phyloP scores from a whole-genome alignment of 2,113 vertebrate species.

The Brachyhypopomus occidentalis region DNA sequence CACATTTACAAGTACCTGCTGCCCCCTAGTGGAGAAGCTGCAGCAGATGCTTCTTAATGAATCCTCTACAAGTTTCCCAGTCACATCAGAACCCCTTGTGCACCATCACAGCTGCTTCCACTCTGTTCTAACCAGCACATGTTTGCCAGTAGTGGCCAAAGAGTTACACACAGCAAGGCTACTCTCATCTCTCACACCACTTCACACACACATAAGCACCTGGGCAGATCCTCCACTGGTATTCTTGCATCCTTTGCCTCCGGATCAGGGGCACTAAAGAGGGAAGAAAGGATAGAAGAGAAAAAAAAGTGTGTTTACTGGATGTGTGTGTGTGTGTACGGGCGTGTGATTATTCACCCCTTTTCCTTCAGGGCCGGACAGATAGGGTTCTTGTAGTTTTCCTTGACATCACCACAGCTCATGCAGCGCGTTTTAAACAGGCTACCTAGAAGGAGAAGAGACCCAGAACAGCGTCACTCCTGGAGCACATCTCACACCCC shows the following conservation, averaged over 20 bases:
- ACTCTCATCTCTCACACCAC: neutral
- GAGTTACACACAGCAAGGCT: neutral
- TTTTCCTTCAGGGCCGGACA: conserved; percentile 87
- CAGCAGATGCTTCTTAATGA: neutral
- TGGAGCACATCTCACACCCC: no score
- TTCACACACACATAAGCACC: conserved; percentile 70
- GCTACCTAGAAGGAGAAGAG: conserved; percentile 78
- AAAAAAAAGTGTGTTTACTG: neutral
- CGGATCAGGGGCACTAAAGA: conserved; percentile 85
- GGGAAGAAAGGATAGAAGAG: conserved; percentile 19
- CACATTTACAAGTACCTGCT: conserved; percentile 18
- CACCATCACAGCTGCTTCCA: neutral
- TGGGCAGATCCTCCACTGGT: conserved; percentile 84
- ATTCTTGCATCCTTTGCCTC: conserved; percentile 79
- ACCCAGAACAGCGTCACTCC: neutral
- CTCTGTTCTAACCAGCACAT: neutral
- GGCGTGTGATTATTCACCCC: conserved; percentile 79
- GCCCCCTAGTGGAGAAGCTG: conserved; percentile 51
- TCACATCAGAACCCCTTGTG: no score
- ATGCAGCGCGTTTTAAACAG: conserved; percentile 93
- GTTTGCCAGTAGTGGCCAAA: no score
- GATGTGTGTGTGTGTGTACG: conserved; percentile 6
- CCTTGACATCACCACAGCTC: conserved; percentile 82
- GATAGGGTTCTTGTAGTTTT: conserved; percentile 89
- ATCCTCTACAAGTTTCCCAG: neutral